Percentiles rank a stretch among this genome's conserved stretches.
Evolutionary conservation across 2,113 vertebrate species (phyloP).

Genomic region (Onychostoma macrolepis): DNA sequence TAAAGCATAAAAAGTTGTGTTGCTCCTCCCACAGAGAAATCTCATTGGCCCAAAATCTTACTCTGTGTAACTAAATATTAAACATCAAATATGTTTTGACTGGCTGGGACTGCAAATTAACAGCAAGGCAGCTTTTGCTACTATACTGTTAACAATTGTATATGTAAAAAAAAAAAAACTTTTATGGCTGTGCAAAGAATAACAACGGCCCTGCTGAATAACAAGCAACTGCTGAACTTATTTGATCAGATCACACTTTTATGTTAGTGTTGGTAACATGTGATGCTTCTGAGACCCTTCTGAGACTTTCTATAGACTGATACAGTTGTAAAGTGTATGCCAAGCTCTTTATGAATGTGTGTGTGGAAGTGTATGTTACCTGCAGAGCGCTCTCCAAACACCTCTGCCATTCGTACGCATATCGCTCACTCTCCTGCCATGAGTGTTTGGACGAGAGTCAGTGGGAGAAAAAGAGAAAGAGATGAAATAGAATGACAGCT

Average conservation of each 20-base stretch:
- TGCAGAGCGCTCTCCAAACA: constrained; percentile 93
- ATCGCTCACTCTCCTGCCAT: constrained; percentile 92
- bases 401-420: constrained; percentile 95
- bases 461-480: background rate
- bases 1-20: too few relatives aligned
- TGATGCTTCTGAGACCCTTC: too few relatives aligned
- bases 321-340: background rate
- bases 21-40: too few relatives aligned
- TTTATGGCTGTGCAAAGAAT: background rate
- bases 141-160: background rate
- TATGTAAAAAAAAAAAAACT: background rate
- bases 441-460: background rate
- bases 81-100: too few relatives aligned
- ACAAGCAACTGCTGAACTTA: background rate
- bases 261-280: background rate
- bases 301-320: background rate
- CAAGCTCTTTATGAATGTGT: background rate
- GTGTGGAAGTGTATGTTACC: constrained; percentile 68
- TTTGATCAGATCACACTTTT: background rate
- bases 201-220: too few relatives aligned
- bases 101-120: background rate
- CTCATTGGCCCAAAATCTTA: too few relatives aligned
- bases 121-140: background rate
- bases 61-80: too few relatives aligned
- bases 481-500: constrained; percentile 22